Conservation (phyloP, 2,888 invertebrate species). For the Andricus curvator region DNA sequence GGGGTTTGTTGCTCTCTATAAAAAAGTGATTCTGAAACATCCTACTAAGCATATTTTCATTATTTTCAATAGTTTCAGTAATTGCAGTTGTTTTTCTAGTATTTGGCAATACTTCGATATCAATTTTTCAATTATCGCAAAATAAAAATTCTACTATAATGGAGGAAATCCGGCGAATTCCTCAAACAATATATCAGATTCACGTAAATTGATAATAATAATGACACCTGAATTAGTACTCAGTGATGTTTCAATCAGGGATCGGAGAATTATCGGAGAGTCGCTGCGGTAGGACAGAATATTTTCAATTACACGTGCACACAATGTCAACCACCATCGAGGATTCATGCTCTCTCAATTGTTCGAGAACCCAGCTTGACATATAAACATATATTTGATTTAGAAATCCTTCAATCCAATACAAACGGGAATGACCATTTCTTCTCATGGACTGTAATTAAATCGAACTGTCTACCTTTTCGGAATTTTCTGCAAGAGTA, state of each 20-base stretch:
- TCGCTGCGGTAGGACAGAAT: slow-evolving; percentile 53
- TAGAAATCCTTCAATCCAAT: slow-evolving; percentile 3
- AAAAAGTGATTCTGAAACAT: too few species aligned
- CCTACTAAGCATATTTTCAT: background rate
- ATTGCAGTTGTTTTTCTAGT: background rate
- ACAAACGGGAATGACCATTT: background rate
- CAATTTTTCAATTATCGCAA: background rate
- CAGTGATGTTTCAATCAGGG: slow-evolving; percentile 53
- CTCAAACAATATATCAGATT: background rate
- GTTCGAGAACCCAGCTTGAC: slow-evolving; percentile 7
- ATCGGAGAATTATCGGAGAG: slow-evolving; percentile 51
- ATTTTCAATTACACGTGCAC: slow-evolving; percentile 64
- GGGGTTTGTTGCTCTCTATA: too few species aligned
- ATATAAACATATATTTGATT: slow-evolving; percentile 15
- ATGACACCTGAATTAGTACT: slow-evolving; percentile 51
- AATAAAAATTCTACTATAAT: background rate
- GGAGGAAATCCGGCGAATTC: background rate
- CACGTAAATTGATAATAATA: slow-evolving; percentile 51
- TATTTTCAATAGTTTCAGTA: too few species aligned
- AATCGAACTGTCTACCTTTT: background rate
- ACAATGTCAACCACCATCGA: slow-evolving; percentile 45
- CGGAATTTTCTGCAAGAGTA: too few species aligned
- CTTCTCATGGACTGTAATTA: background rate
- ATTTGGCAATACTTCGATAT: background rate
- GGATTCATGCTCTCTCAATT: slow-evolving; percentile 14